Base-by-base conservation (phyloP, 1,140 invertebrate species). In the Macrobrachium rosenbergii region DNA sequence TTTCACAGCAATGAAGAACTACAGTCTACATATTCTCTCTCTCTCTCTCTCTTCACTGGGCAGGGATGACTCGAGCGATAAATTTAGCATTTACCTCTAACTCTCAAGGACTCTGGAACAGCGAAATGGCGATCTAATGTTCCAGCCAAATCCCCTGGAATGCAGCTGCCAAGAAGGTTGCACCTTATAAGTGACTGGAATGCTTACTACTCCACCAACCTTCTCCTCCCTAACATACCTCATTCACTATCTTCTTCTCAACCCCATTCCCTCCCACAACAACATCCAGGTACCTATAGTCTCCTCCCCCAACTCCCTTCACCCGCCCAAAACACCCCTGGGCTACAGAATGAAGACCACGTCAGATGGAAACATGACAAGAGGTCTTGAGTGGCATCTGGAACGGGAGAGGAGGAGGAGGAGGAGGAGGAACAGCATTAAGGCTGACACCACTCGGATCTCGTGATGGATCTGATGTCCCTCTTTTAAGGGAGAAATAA, bases 361-460 rank as follows among this genome's bases (percentile, higher is more conserved):
- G n/a, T 67, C 64, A 67, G n/a, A n/a, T 21, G 64, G 64, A 67
- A 67, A 67, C 64, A 67, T 67, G n/a, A 67, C 28, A 23, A n/a
- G 28, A 67, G 8, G 64, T 6, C 8, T 7, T 21, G 64, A 67
- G 64, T 21, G 64, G 28, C n/a, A 14, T n/a, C n/a, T n/a, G 14
- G 64, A 67, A 23, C n/a, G 64, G 28, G 63, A n/a, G n/a, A 73
- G 69, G 21, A n/a, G 69, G 21, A 73, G 69, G 21, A 73, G 69
- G 69, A 73, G 69, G 69, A 73, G 21, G 69, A 73, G 69, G n/a
- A 73, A n/a, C 16, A 73, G n/a, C 23, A 73, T 37, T 37, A 37
- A 37, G 28, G 28, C 28, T 37, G 28, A 37, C 28, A 37, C 28
- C 28, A 37, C 28, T 37, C 28, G 28, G 28, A 37, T 37, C 28